A percentile compares a stretch with the other conserved stretches of the same genome.
Conservation (phyloP, 1,140 invertebrate species). For the Andricus grossulariae region DNA sequence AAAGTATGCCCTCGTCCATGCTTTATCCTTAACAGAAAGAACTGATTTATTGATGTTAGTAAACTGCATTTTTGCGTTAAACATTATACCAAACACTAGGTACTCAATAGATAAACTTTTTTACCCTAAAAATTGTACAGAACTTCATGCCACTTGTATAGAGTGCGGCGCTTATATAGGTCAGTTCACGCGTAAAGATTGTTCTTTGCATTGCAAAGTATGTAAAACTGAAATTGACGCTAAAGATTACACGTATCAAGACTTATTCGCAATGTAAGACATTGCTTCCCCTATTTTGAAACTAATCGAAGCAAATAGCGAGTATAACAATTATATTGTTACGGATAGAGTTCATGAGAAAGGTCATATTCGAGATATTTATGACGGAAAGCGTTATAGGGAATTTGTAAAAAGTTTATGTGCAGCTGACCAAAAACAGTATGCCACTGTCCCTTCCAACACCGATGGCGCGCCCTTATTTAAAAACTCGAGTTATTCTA, state of each 20-base stretch:
- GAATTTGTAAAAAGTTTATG: background rate
- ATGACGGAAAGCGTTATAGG: slow-evolving; percentile 7
- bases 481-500: slow-evolving; percentile 21
- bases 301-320: too few species aligned
- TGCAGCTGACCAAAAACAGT: background rate
- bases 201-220: too few species aligned
- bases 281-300: background rate
- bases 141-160: slow-evolving; percentile 19
- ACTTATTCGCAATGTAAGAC: slow-evolving; percentile 4
- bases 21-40: background rate
- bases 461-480: slow-evolving; percentile 35
- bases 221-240: too few species aligned
- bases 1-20: too few species aligned
- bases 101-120: slow-evolving; percentile 36
- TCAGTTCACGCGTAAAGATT: too few species aligned
- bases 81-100: slow-evolving; percentile 24
- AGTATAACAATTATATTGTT: background rate
- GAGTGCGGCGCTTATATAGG: slow-evolving; percentile 29
- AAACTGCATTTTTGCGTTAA: slow-evolving; percentile 14
- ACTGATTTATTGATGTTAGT: slow-evolving; percentile 11
- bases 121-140: slow-evolving; percentile 22
- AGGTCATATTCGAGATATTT: background rate
- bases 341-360: background rate
- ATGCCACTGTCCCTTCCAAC: slow-evolving; percentile 30
- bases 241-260: background rate